Conservation (phyloP, 2,113 vertebrate genomes). For the Ciconia stormi region DNA sequence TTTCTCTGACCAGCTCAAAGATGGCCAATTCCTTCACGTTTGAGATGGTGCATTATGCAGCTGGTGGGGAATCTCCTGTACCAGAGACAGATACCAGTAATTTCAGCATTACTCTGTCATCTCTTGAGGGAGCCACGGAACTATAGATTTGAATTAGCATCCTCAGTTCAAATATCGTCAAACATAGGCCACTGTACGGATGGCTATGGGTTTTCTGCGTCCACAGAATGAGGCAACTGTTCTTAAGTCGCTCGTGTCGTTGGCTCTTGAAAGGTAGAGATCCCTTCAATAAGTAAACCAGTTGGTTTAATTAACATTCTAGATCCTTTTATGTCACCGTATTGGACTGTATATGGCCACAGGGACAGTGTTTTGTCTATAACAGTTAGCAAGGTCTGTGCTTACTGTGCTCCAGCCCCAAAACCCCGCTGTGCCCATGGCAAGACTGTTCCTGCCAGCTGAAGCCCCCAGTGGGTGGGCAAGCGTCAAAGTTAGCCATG, state of each 20-base stretch:
- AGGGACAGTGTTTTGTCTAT: background rate
- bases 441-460: background rate
- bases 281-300: conserved; percentile 13
- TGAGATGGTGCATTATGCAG: background rate
- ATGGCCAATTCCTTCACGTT: background rate
- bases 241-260: conserved; percentile 34
- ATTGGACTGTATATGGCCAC: background rate
- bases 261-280: conserved; percentile 25
- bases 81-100: conserved; percentile 21
- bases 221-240: background rate
- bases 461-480: background rate
- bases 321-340: background rate
- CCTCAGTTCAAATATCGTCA: conserved; percentile 39
- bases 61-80: background rate
- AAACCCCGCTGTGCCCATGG: background rate
- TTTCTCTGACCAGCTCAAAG: background rate
- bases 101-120: conserved; percentile 33
- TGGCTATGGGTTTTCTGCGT: conserved; percentile 34
- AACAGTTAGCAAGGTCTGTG: background rate
- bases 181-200: background rate
- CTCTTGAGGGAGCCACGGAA: conserved; percentile 46
- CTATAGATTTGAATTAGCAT: conserved; percentile 47
- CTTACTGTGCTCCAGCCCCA: background rate
- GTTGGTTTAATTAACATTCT: conserved; percentile 15
- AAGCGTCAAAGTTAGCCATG: background rate